Evolutionary conservation across 2,797 vertebrate species (phyloP), one percentile per base, ranked within the genome.

Genomic region (Lagodon rhomboides): DNA sequence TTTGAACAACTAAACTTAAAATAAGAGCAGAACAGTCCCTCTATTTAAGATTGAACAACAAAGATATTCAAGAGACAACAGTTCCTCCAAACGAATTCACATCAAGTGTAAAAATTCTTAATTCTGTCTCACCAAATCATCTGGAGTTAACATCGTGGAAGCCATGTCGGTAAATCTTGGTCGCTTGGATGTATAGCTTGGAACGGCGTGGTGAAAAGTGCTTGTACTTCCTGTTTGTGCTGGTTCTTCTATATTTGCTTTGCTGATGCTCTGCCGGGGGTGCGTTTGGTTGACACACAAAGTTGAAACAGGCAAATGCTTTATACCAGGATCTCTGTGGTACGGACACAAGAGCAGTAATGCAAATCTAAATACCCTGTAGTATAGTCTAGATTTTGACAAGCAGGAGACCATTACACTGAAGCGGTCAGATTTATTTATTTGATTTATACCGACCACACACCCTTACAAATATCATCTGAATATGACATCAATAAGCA

Each of bases 121-220:
- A 70, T 23, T 0, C 50, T 9, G 20, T 74, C 82, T 87, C 88
- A 91, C 91, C 88, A 10, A 2, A 2, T 17, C 18, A 54, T 0
- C 3, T 1, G 0, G 0, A 0, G 0, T 22, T 5, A 0, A 2
- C 38, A 38, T 2, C 27, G 22, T 44, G 3, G 20, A 1, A 38
- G 17, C 58, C 88, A 88, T 92, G 11, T 3, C 0, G 47, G n/a
- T 58, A 12, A 43, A 17, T 84, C 43, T 44, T 15, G 10, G 16
- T 25, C 34, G 15, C 60, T 64, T 51, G 27, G 63, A 27, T 53
- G 65, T 64, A 5, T 12, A 65, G 46, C 53, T 79, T 17, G 22
- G 25, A 3, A 50, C 44, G 27, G n/a, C 0, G 17, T 3, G 34
- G 30, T n/a, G 60, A 64, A 69, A 44, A 72, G 53, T 79, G 41